Conservation (phyloP, 2,888 invertebrate species). For the Tetranychus piercei region DNA sequence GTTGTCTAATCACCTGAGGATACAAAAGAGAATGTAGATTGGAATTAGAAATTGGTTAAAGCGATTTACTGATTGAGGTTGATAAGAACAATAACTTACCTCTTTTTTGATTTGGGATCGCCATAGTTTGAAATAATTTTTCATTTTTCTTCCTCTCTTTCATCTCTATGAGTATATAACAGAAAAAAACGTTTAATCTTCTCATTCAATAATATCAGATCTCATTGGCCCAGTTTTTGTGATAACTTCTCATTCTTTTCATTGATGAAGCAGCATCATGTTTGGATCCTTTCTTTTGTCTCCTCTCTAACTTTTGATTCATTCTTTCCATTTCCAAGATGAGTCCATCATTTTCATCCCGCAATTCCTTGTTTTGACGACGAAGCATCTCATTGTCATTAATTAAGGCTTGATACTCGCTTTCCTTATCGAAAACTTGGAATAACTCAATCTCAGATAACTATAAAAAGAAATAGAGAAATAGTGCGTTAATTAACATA, state of each 20-base stretch:
- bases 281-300: not conserved
- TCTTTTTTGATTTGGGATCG: no score
- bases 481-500: not conserved
- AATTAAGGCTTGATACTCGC: not conserved
- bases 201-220: not conserved
- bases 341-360: conserved; percentile 8
- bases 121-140: no score
- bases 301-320: not conserved
- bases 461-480: not conserved
- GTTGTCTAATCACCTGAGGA: no score
- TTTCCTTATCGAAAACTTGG: not conserved
- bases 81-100: no score
- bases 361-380: conserved; percentile 4
- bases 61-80: no score
- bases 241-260: not conserved
- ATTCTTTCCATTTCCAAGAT: not conserved
- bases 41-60: no score
- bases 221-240: not conserved
- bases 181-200: not conserved
- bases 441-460: not conserved
- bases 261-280: not conserved
- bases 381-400: not conserved
- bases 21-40: no score
- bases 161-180: no score
- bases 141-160: no score